Base-by-base conservation (phyloP, 2,797 vertebrate genomes). In the Pteropus rufus region DNA sequence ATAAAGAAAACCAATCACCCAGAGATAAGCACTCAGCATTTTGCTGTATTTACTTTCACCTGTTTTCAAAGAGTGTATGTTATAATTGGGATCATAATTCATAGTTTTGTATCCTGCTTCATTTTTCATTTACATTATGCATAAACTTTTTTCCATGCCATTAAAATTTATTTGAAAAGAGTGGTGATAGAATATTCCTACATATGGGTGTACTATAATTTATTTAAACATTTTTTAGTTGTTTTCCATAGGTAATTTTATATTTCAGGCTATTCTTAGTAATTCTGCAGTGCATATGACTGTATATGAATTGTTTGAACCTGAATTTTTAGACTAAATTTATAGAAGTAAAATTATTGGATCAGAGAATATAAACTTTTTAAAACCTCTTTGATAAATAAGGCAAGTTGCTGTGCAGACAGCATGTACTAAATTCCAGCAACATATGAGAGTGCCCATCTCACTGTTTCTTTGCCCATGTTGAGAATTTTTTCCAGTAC, bases 121-220 rank as follows among this genome's bases (percentile, higher is more conserved):
- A 41, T 44, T 67, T 93, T 94, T 75, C 6, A 82, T 36, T 93
- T 81, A 84, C 77, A 79, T 85, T 84, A 26, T 44, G 65, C 16
- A 70, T 92, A 80, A 82, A 60, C 46, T 16, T 72, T 84, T 88
- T 52, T 7, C 62, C 7, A 3, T 72, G 19, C 39, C 73, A 62
- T 62, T 91, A 77, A 81, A 85, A 24, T 89, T 41, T 85, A 36
- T 91, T 84, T 86, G n/a, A 39, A 91, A 81, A 88, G 56, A 94
- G 16, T 80, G 49, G 5, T 26, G 93, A 3, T 77, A 81, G 54
- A 89, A 34, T 69, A 94, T 70, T 84, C 24, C 36, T 93, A 72
- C 41, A 23, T 75, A 56, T 52, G 34, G 6, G 5, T 84, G 10
- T 85, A n/a, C 14, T 72, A 18, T 56, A 85, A 76, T 86, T 86